Conservation (phyloP, 2,113 vertebrate genomes). For the Tiliqua scincoides region DNA sequence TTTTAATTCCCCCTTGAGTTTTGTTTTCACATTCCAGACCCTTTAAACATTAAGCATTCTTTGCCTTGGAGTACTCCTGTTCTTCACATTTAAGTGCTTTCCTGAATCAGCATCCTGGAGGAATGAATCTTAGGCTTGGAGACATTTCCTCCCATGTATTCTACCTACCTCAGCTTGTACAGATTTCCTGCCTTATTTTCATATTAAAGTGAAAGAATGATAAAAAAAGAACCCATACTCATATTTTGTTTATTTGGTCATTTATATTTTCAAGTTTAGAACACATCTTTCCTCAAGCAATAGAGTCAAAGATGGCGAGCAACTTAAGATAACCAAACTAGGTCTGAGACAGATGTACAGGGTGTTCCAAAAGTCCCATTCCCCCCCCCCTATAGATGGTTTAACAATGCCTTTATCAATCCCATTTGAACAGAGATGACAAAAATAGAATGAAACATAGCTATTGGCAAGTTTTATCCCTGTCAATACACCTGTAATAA, state of each 20-base stretch:
- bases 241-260: background rate
- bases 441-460: no score
- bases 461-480: no score
- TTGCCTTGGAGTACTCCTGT: background rate
- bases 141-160: background rate
- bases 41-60: background rate
- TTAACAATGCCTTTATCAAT: no score
- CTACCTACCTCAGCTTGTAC: background rate
- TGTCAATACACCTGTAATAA: no score
- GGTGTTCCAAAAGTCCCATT: no score
- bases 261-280: background rate
- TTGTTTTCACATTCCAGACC: background rate
- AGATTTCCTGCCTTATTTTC: background rate
- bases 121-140: background rate
- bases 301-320: background rate
- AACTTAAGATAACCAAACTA: background rate
- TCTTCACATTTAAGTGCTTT: background rate
- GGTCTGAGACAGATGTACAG: background rate
- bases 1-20: background rate
- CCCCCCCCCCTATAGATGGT: no score
- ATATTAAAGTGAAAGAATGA: background rate
- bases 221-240: background rate
- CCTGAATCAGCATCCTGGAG: background rate
- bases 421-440: no score
- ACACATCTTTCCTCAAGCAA: background rate